A percentile compares a stretch with the other conserved stretches of the same genome.
These are phyloP conservation scores for Kryptolebias marmoratus DNA, from an alignment of 2,113 vertebrate genomes.

Conservation along the genomic window DNA sequence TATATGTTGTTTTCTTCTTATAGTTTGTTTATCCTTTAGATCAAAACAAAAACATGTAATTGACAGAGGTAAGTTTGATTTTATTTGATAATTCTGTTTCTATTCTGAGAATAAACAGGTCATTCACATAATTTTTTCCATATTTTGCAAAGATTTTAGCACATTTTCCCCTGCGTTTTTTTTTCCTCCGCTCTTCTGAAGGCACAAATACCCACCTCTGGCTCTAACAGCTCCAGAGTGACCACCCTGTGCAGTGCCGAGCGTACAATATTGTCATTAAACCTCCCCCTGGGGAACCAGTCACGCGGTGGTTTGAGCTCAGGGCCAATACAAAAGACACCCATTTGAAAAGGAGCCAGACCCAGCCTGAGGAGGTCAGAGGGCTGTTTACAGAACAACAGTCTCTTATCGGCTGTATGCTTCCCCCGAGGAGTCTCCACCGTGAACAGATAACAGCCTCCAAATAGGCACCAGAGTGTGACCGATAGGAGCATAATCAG, in stretches of 20 bases:
- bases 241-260: slow-evolving; percentile 51
- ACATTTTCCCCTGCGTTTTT: slow-evolving; percentile 5
- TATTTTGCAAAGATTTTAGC: slow-evolving; percentile 19
- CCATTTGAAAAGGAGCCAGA: slow-evolving; percentile 60
- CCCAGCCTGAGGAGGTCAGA: slow-evolving; percentile 67
- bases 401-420: slow-evolving; percentile 67
- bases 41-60: slow-evolving; percentile 28
- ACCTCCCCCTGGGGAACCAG: slow-evolving; percentile 51
- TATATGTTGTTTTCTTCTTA: slow-evolving; percentile 28
- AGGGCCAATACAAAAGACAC: slow-evolving; percentile 49
- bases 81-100: slow-evolving; percentile 18
- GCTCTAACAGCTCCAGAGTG: slow-evolving; percentile 39
- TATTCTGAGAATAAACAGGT: slow-evolving; percentile 35
- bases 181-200: slow-evolving; percentile 17
- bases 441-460: slow-evolving; percentile 68
- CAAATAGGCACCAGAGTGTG: slow-evolving; percentile 67
- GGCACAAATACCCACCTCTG: not conserved
- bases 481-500: slow-evolving; percentile 69
- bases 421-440: slow-evolving; percentile 71
- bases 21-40: slow-evolving; percentile 5
- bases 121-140: slow-evolving; percentile 31
- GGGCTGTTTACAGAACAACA: slow-evolving; percentile 78
- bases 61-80: slow-evolving; percentile 4
- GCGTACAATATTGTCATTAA: slow-evolving; percentile 67
- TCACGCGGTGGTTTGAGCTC: slow-evolving; percentile 57